Base-by-base conservation (phyloP, 2,888 invertebrate species). In the Ectropis crepuscularia region DNA sequence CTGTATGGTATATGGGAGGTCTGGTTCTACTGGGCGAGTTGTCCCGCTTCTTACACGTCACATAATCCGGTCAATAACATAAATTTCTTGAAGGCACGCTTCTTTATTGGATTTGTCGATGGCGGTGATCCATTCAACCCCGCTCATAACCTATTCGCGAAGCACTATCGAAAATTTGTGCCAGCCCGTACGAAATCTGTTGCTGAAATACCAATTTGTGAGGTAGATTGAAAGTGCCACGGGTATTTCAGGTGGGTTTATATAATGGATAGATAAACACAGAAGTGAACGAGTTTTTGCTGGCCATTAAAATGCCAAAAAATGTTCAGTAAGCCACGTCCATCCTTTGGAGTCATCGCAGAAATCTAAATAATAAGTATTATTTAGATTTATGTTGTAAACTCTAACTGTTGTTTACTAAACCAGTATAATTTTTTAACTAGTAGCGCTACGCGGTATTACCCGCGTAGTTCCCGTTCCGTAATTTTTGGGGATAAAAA, bases 11-110 rank as follows among this genome's bases (percentile, higher is more conserved):
- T 74, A 74, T 71, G 69, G 71, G 72, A 72, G 88, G 62, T 85
- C 89, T 80, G 9, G 36, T 36, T 75, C 71, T 49, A 53, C 73
- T 88, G 87, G 90, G 74, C 73, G 50, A 50, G 74, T 60, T 60
- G 73, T 74, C 78, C 76, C 79, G 78, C 80, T 79, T 83, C 83
- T 86, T 83, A 78, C 86, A 86, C 86, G 89, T 89, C 89, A 78
- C 81, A 89, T 89, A 90, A 89, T 88, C 86, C 87, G 89, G 88
- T 88, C 89, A 90, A 89, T 90, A 89, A 89, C 89, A 90, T 90
- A 90, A 88, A 89, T 89, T 89, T 89, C 82, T 88, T 81, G 76
- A 81, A 85, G 83, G 84, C 86, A 85, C 78, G 83, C 79, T 84
- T 85, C 89, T 88, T 88, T 90, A 90, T 90, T 89, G 87, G 85